Base-by-base conservation (phyloP, 1,140 invertebrate genomes). In the Euschistus heros region DNA sequence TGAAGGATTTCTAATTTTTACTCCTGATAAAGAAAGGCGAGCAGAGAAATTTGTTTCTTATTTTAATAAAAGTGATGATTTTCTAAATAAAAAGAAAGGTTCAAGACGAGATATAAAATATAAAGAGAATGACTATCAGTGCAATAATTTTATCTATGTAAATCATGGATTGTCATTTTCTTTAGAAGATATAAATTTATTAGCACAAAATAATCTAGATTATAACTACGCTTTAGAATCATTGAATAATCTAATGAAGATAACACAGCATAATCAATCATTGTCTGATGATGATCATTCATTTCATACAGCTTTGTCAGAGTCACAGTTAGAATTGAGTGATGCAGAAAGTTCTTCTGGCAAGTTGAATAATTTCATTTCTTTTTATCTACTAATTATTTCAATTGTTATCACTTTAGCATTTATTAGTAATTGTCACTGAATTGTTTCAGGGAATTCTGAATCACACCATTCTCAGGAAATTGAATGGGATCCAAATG, bases 91-190 rank as follows among this genome's bases (percentile, higher is more conserved):
- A 7, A 20, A 57, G 18, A 24, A 26, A 24, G 2, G 10, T 1
- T 24, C 6, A 5, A 24, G 15, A 17, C 20, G 26, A 24, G 20
- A 17, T 27, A 10, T 24, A 57, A 26, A 57, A 22, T 24, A 7
- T 24, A 50, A 46, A 22, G 20, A 27, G 20, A 66, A 46, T 61
- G 42, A 37, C 0, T 13, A 52, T 22, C 17, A 60, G 8, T 33
- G 46, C 17, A 42, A 47, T 50, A 22, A 66, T 37, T 26, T 50
- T 42, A 37, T 30, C 3, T 66, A 66, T 46, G 57, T 61, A n/a
- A 66, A 66, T 47, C 64, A 61, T 50, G 64, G 64, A 14, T 26
- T 66, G 57, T 60, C 57, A 26, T 60, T 17, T 61, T 61, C 64
- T 44, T 18, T 60, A 27, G 64, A 61, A 54, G 57, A 66, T 22